Percentiles rank a stretch among this genome's conserved stretches.
These are phyloP conservation scores for Lampropteryx suffumata DNA, from an alignment of 2,888 invertebrate genomes.

Conservation along the genomic window DNA sequence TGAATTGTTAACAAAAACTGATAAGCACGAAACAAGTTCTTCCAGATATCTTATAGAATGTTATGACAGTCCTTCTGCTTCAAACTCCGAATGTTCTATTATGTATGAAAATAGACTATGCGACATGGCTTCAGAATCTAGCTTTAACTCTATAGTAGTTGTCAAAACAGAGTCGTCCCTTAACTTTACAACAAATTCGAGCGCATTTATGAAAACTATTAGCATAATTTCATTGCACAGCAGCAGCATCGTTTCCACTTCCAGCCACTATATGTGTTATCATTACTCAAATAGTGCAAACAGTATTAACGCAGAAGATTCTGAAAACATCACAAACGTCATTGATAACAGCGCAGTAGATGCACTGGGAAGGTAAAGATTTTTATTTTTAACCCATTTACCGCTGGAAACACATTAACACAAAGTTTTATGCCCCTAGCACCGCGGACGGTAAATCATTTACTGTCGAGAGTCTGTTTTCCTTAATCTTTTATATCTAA, in stretches of 20 bases:
- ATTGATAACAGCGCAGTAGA: conserved; percentile 24
- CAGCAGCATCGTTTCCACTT: conserved; percentile 34
- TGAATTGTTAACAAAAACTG: conserved; percentile 1
- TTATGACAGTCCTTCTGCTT: conserved; percentile 15
- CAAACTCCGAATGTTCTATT: conserved; percentile 1
- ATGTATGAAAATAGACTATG: conserved; percentile 1
- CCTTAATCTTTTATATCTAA: too few species aligned
- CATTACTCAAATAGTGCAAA: conserved; percentile 24
- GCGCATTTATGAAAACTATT: conserved; percentile 31
- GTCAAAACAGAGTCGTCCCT: conserved; percentile 48
- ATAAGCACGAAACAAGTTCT: neutral
- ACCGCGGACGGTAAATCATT: too few species aligned
- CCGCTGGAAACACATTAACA: too few species aligned
- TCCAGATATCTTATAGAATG: conserved; percentile 28
- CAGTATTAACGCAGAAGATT: conserved; percentile 21
- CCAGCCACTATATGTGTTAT: conserved; percentile 35
- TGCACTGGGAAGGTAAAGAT: conserved; percentile 28
- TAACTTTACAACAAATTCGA: conserved; percentile 37
- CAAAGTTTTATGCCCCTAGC: too few species aligned
- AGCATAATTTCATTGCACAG: conserved; percentile 43
- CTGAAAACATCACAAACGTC: conserved; percentile 28
- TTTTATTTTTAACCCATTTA: neutral
- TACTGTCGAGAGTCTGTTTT: too few species aligned
- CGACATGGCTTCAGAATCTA: conserved; percentile 27
- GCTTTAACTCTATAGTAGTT: conserved; percentile 41